Evolutionary conservation across 2,888 invertebrate genomes (phyloP), one percentile per base, ranked within the genome.

Genomic region (Drosophila demipolita): DNA sequence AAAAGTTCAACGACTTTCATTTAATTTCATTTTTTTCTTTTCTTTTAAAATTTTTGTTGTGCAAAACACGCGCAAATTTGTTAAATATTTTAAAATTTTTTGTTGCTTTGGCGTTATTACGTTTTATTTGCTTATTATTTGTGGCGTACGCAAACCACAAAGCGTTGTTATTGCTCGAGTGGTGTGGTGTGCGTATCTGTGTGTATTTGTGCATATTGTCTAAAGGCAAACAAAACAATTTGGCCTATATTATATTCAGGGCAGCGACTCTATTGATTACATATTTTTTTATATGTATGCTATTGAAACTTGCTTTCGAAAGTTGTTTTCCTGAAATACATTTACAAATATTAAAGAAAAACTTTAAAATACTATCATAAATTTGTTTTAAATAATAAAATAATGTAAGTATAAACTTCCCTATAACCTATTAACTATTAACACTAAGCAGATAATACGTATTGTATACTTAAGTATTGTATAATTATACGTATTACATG

Each of bases 1-100:
- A 58, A 79, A 79, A 89, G 87, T 87, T 90, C 77, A 81, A 73
- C 71, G 76, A 89, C 83, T 75, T 82, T 72, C 57, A 59, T 65
- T 78, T 70, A 40, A 62, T 78, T 65, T 53, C 35, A 29, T 45
- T 55, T 55, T 58, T 55, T 70, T 68, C 58, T 57, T 75, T 62
- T 50, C 48, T 45, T 59, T 58, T 67, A 42, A 64, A 23, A 45
- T 45, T 58, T 26, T 71, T 57, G 61, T 68, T 81, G 71, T 83
- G 78, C 78, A 73, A 68, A 69, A 62, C 59, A 63, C 59, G 59
- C 59, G 59, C n/a, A 33, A 45, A 38, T 68, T 33, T 45, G 11
- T 38, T 59, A 45, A 23, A 45, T 54, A 26, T 59, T 20, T 17
- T 33, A 29, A 23, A 17, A 33, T 23, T 11, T 23, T 8, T 60